Evolutionary conservation across 1,140 invertebrate genomes (phyloP), one percentile per base, ranked within the genome.

Genomic region (Zaprionus lachaisei): DNA sequence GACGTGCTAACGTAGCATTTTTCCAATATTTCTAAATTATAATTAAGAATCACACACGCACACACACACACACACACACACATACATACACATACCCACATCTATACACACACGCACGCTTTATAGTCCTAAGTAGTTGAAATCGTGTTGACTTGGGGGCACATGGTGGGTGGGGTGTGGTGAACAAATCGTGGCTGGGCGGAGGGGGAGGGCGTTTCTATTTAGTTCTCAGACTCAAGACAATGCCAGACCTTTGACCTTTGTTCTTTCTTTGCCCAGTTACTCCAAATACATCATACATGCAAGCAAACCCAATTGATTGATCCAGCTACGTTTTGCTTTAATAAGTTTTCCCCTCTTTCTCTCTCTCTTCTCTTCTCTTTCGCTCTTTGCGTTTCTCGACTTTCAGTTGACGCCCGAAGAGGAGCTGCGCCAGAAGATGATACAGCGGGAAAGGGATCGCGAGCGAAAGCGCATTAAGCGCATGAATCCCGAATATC

Each of bases 1-100:
- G 86, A 91, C 86, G 86, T 80, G 82, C 86, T 91, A 91, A 90
- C 86, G 86, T 91, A 91, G 86, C 86, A 91, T 90, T 90, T 90
- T 90, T 90, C 85, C 86, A 89, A 89, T 89, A 89, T 87, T 79
- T 73, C 71, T 72, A 67, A 63, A 75, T 76, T 74, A 80, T 77
- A 67, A 79, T 65, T 51, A 56, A 64, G 54, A 24, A 56, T 47
- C 61, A 67, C 72, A 70, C 56, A 67, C 70, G 55, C 74, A 51
- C 31, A 70, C 57, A 63, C 70, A 64, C 55, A 49, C 67, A 75
- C 57, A 38, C 24, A 22, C 70, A 51, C 49, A 20, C n/a, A n/a
- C n/a, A n/a, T n/a, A n/a, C n/a, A n/a, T 2, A 70, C 58, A 67
- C 80, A 44, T 34, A 41, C 3, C 6, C 41, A 31, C 49, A 68